phyloP scores from a whole-genome alignment of 2,113 vertebrate genomes.

The Alectura lathami region DNA sequence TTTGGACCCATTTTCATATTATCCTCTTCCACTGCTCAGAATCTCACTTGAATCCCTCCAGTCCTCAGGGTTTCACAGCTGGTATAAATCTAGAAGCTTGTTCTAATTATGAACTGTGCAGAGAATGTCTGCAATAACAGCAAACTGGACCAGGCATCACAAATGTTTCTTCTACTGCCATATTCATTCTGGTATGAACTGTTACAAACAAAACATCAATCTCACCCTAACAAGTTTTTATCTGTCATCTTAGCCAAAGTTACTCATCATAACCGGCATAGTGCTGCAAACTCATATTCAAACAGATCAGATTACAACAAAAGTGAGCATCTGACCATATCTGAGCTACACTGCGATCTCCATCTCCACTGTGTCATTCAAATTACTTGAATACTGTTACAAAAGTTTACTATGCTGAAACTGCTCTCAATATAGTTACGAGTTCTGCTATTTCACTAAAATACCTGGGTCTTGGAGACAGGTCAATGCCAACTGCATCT shows the following conservation, averaged over 20 bases:
- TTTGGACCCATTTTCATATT: not conserved
- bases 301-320: not conserved
- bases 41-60: not conserved
- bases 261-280: not conserved
- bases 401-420: not conserved
- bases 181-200: not conserved
- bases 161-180: not conserved
- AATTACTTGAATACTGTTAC: not conserved
- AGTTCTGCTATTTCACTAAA: not conserved
- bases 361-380: not conserved
- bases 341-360: not conserved
- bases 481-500: not conserved
- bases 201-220: not conserved
- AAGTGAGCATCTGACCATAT: not conserved
- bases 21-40: not conserved
- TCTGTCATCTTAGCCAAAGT: not conserved
- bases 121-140: not conserved
- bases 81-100: not conserved
- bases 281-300: not conserved
- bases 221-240: not conserved
- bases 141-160: not conserved
- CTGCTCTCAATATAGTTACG: rapidly evolving
- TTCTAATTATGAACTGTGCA: not conserved
- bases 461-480: not conserved
- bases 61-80: not conserved